phyloP scores from a whole-genome alignment of 1,140 invertebrate species.

The Tenebrio molitor region DNA sequence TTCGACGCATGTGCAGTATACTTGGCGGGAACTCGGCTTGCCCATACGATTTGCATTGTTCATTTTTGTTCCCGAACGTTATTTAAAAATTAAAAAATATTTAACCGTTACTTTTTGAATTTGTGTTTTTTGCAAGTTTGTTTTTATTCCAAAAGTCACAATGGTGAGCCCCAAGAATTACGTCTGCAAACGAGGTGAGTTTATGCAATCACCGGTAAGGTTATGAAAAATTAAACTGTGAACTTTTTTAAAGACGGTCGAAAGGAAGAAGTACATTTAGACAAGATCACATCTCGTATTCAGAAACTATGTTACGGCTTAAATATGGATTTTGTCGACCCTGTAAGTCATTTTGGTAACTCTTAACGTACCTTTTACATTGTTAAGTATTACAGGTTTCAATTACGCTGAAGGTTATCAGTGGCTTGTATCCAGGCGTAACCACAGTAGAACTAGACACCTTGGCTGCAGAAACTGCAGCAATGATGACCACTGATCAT shows the following conservation, averaged over 20 bases:
- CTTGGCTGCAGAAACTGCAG: slow-evolving; percentile 96
- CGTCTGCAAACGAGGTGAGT: slow-evolving; percentile 28
- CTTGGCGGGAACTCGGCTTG: too few species aligned
- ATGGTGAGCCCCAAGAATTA: slow-evolving; percentile 27
- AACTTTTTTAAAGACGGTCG: slow-evolving; percentile 85
- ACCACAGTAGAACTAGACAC: slow-evolving; percentile 98
- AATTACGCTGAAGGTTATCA: slow-evolving; percentile 92
- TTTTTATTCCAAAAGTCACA: too few species aligned
- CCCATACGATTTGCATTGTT: too few species aligned
- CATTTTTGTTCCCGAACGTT: too few species aligned
- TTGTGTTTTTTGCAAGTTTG: too few species aligned
- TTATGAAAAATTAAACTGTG: too few species aligned
- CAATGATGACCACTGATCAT: slow-evolving; percentile 96
- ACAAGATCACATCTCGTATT: slow-evolving; percentile 98
- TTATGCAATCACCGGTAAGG: too few species aligned
- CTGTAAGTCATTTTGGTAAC: slow-evolving; percentile 77
- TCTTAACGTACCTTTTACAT: slow-evolving; percentile 25
- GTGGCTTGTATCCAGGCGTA: slow-evolving; percentile 94
- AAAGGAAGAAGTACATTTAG: slow-evolving; percentile 93
- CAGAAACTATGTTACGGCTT: slow-evolving; percentile 96
- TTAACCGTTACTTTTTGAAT: too few species aligned
- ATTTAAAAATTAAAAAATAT: too few species aligned
- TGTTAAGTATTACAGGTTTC: slow-evolving; percentile 73
- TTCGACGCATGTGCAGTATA: too few species aligned
- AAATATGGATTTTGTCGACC: slow-evolving; percentile 96